Conservation (phyloP, 2,797 vertebrate genomes). For the Myotis myotis region DNA sequence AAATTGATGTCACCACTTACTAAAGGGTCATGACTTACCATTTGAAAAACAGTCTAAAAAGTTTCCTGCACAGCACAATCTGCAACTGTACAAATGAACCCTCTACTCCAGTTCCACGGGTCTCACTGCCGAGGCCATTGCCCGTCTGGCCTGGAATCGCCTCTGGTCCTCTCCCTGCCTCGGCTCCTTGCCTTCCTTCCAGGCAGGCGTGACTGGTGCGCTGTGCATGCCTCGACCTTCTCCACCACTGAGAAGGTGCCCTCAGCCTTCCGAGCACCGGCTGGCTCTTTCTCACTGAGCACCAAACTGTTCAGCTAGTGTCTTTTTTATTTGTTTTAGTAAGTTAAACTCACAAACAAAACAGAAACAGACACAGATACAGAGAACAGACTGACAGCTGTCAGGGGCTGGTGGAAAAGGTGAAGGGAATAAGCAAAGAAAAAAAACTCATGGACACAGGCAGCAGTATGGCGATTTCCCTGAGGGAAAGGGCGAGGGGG, state of each 20-base stretch:
- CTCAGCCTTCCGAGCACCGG: neutral
- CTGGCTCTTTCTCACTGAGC: neutral
- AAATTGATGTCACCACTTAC: neutral
- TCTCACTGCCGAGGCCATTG: neutral
- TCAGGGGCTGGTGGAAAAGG: neutral
- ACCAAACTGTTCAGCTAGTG: neutral
- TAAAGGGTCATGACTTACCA: neutral
- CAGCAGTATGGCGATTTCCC: neutral
- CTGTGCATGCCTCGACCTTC: neutral
- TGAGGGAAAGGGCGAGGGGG: neutral
- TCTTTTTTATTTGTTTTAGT: neutral
- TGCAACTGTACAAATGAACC: neutral
- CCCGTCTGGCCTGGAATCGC: neutral
- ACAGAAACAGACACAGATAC: neutral
- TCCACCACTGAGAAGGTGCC: neutral
- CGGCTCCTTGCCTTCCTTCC: neutral
- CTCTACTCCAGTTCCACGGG: neutral
- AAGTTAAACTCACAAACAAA: neutral
- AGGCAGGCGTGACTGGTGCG: fast-evolving
- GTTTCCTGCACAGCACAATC: neutral
- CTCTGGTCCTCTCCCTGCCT: neutral
- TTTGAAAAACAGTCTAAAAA: neutral
- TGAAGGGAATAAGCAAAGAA: neutral
- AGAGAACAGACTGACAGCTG: neutral
- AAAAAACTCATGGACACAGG: neutral